Evolutionary conservation across 2,888 invertebrate genomes (phyloP), one percentile per base, ranked within the genome.

Genomic region (Unio pictorum): DNA sequence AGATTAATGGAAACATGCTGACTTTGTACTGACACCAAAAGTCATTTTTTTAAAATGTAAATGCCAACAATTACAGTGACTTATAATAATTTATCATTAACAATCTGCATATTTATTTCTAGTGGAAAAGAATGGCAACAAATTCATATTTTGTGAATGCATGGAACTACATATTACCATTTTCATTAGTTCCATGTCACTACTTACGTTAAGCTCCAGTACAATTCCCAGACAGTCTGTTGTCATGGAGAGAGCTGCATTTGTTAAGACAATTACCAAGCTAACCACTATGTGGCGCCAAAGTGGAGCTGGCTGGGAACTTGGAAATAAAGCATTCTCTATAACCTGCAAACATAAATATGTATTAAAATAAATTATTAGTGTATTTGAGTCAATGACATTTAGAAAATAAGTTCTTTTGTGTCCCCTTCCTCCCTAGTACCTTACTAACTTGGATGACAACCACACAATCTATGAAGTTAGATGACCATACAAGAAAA

Each of bases 151-250:
- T 59, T 23, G 11, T 23, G 59, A 59, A 23, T 26, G 15, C 26
- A 26, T 59, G 59, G 11, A n/a, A 59, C 11, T 58, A 15, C 58
- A 58, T 58, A 7, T 28, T 6, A 23, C n/a, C 45, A 63, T 15
- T 4, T 6, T 5, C 63, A n/a, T 17, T 15, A 45, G 7, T 30
- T 54, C 18, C 55, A 63, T 63, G 63, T n/a, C 20, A 30, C 15
- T 71, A 91, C 93, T 92, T 91, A 94, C 95, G 90, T 96, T 95
- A 63, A 96, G 88, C 90, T 95, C 95, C 76, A 96, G 90, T 7
- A 95, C 95, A 58, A 95, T 92, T 30, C 95, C 95, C 59, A 96
- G 91, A 87, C 96, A 96, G 88, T 95, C 95, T 7, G 95, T 95
- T 73, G 94, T 91, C 91, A 95, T 94, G 55, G 95, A 95, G 72